Base-by-base conservation (phyloP, 1,140 invertebrate species). In the Papilio xuthus region DNA sequence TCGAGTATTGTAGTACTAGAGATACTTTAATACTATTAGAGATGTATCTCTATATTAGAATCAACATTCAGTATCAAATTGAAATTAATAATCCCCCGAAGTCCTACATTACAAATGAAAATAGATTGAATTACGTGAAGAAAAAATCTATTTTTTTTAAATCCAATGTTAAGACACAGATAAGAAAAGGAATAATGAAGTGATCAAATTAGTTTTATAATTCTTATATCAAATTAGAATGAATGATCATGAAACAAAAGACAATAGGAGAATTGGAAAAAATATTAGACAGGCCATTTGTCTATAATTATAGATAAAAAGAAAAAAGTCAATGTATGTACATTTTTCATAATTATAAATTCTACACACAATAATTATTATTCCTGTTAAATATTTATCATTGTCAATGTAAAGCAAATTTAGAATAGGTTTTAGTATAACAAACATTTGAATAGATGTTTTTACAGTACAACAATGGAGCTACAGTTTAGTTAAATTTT, bases 381-480 rank as follows among this genome's bases (percentile, higher is more conserved):
- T 47, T 47, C 20, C 20, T 26, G 0, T 63, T 28, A 69, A 69
- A 69, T 32, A 4, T 13, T 69, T 32, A 69, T 69, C 12, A 12
- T 32, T 69, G 23, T 15, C 28, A 53, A 53, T 53, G n/a, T 20
- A n/a, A n/a, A 53, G 0, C 50, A 53, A 53, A 53, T 8, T 18
- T 2, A 53, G 4, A 53, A 20, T 20, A 53, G n/a, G 18, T 53
- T 53, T 53, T 6, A 53, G 50, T 20, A 20, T 8, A 8, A n/a
- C 18, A 6, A 53, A 20, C 9, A n/a, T 53, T 53, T 53, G n/a
- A 53, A 53, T 53, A 53, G 50, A 53, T 53, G 50, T 53, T 20
- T 53, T 53, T 20, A 50, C n/a, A 53, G 18, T 53, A 53, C n/a
- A 53, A 53, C 50, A 53, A 53, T 53, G 50, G 20, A 53, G 50